phyloP scores from a whole-genome alignment of 2,797 vertebrate genomes.

The Cossypha heuglini region DNA sequence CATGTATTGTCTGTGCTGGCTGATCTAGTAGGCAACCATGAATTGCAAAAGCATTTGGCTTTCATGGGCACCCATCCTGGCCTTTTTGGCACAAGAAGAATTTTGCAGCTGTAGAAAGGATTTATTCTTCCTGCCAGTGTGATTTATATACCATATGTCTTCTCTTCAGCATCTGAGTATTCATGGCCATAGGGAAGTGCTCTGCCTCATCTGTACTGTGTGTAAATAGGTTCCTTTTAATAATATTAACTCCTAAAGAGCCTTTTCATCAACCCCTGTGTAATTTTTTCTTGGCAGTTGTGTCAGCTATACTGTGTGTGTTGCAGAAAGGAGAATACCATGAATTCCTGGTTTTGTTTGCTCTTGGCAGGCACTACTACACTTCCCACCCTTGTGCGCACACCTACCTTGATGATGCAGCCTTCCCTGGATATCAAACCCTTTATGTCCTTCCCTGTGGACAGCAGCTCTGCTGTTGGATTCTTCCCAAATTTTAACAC shows the following conservation, averaged over 20 bases:
- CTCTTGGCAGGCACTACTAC: conserved; percentile 84
- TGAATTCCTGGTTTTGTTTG: conserved; percentile 69
- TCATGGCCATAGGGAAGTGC: background rate
- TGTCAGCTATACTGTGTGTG: background rate
- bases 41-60: conserved; percentile 49
- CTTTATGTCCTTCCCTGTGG: conserved; percentile 89
- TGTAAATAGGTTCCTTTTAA: conserved; percentile 41
- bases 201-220: conserved; percentile 15
- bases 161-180: background rate
- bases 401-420: conserved; percentile 90
- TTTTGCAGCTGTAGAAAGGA: conserved; percentile 1
- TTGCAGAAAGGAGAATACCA: background rate
- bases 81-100: conserved; percentile 1
- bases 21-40: background rate
- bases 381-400: conserved; percentile 85
- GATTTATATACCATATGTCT: conserved; percentile 48
- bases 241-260: background rate
- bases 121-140: conserved; percentile 43
- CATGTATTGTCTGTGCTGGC: background rate
- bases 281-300: conserved; percentile 18
- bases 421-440: conserved; percentile 89
- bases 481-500: conserved; percentile 97
- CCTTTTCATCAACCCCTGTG: background rate
- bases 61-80: background rate
- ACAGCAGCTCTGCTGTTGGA: conserved; percentile 86